phyloP scores from a whole-genome alignment of 2,797 vertebrate species.

The Ataeniobius toweri region DNA sequence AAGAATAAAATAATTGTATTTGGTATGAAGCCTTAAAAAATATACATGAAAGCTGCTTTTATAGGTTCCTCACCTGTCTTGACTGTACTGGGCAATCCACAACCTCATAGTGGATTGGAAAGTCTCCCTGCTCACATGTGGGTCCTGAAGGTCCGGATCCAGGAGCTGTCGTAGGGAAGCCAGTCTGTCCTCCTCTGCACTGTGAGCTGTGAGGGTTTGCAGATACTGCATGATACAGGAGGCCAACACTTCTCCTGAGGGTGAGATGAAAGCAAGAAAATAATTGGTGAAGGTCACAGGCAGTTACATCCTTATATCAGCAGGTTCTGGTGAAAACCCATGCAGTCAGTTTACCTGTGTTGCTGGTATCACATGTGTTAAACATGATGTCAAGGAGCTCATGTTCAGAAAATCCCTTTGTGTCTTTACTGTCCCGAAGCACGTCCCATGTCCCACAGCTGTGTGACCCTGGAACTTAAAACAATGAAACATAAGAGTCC shows the following conservation, averaged over 20 bases:
- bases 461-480: slow-evolving; percentile 61
- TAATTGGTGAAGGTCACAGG: background rate
- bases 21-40: background rate
- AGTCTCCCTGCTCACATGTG: slow-evolving; percentile 68
- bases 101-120: slow-evolving; percentile 78
- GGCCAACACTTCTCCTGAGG: slow-evolving; percentile 74
- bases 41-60: background rate
- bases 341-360: slow-evolving; percentile 61
- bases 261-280: background rate
- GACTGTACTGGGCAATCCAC: slow-evolving; percentile 79
- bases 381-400: slow-evolving; percentile 83
- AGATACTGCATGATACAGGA: slow-evolving; percentile 78
- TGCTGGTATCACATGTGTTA: slow-evolving; percentile 70
- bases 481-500: slow-evolving; percentile 5
- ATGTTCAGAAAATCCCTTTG: slow-evolving; percentile 75
- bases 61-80: slow-evolving; percentile 65
- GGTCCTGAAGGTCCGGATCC: slow-evolving; percentile 71
- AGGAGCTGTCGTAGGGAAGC: slow-evolving; percentile 64
- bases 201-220: slow-evolving; percentile 76
- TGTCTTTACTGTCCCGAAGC: slow-evolving; percentile 51
- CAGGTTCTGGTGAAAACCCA: background rate
- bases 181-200: slow-evolving; percentile 69
- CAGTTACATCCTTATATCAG: background rate
- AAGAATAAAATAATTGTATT: slow-evolving; percentile 35
- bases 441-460: slow-evolving; percentile 35